Percentiles rank a stretch among this genome's conserved stretches.
Conservation (phyloP, 2,113 vertebrate species). For the Sakesphorus luctuosus region DNA sequence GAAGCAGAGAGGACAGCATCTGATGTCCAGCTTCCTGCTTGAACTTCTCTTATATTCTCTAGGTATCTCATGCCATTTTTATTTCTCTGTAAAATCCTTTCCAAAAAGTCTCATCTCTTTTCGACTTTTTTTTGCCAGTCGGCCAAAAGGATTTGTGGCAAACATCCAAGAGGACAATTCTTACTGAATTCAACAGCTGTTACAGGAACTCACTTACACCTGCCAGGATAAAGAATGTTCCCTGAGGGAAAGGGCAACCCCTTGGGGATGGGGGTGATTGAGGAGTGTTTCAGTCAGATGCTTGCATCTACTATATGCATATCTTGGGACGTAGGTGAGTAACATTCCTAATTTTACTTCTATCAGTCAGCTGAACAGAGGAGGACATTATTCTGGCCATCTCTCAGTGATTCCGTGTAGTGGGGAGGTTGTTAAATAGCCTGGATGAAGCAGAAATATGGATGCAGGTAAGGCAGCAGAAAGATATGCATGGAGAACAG, state of each 20-base stretch:
- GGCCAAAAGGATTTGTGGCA: neutral
- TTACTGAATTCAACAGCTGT: conserved; percentile 2
- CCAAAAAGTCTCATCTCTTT: neutral
- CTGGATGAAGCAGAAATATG: neutral
- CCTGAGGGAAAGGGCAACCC: neutral
- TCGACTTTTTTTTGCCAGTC: neutral
- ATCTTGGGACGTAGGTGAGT: neutral
- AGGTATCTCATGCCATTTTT: neutral
- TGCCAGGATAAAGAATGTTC: neutral
- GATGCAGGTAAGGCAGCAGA: neutral
- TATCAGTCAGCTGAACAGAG: neutral
- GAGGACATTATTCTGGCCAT: neutral
- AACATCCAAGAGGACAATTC: neutral
- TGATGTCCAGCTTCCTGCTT: neutral
- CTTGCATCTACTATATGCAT: neutral
- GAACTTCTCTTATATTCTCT: neutral
- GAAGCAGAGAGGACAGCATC: neutral
- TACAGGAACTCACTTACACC: neutral
- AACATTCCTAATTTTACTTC: neutral
- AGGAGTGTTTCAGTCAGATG: neutral
- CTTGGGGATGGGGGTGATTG: neutral
- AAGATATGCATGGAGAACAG: neutral
- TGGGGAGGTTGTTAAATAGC: neutral
- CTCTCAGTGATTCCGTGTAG: neutral
- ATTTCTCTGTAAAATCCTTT: neutral